phyloP scores from a whole-genome alignment of 1,140 invertebrate species.

The Nylanderia fulva region DNA sequence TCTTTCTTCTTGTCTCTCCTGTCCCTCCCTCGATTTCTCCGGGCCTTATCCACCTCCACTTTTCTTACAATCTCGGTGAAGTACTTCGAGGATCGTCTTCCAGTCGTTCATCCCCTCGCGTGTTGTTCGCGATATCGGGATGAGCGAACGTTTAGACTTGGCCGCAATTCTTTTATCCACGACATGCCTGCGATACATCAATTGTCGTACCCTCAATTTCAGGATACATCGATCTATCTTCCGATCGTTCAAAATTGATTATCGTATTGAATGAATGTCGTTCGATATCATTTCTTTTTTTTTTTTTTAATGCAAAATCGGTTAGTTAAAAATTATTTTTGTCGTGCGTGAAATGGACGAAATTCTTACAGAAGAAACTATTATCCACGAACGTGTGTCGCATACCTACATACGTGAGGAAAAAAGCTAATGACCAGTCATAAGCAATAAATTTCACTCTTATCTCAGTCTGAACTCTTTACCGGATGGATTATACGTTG shows the following conservation, averaged over 20 bases:
- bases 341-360: too few relatives aligned
- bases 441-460: constrained; percentile 11
- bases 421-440: background rate
- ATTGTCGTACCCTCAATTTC: background rate
- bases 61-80: constrained; percentile 53
- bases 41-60: constrained; percentile 28
- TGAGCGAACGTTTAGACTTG: constrained; percentile 10
- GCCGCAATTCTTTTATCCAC: constrained; percentile 46
- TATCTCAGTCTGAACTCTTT: constrained; percentile 20
- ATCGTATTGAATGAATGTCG: background rate
- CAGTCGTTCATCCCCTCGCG: constrained; percentile 22
- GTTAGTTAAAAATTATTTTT: background rate
- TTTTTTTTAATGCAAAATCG: background rate
- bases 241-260: background rate
- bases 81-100: constrained; percentile 47
- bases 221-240: background rate
- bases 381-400: background rate
- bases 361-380: background rate
- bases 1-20: constrained; percentile 57
- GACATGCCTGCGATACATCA: background rate
- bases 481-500: background rate
- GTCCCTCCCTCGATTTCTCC: constrained; percentile 21
- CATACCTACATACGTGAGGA: constrained; percentile 3
- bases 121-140: constrained; percentile 27
- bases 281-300: background rate